Evolutionary conservation across 2,113 vertebrate genomes (phyloP).

Genomic region (Baryphthengus martii): DNA sequence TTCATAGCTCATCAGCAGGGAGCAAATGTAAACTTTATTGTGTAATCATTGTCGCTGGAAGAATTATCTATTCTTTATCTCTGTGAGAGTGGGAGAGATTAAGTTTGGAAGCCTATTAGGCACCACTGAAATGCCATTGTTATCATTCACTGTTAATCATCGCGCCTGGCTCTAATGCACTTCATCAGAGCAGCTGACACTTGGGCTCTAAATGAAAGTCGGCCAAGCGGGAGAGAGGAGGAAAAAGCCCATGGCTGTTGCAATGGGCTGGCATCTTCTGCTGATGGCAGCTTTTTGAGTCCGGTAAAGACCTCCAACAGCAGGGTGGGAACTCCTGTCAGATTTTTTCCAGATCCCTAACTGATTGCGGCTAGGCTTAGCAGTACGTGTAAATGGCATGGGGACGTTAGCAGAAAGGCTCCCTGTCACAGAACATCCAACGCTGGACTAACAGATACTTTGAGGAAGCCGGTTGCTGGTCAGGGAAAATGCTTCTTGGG

Average conservation of each 20-base stretch:
- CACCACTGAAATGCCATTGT: slow-evolving; percentile 14
- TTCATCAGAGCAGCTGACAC: slow-evolving; percentile 31
- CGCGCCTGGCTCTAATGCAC: background rate
- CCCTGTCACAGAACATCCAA: background rate
- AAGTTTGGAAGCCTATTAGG: slow-evolving; percentile 49
- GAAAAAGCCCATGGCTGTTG: background rate
- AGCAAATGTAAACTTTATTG: slow-evolving; percentile 23
- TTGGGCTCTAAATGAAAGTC: background rate
- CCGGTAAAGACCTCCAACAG: background rate
- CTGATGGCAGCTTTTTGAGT: background rate
- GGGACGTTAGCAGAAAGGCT: background rate
- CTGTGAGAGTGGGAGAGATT: background rate
- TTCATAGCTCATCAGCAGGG: background rate
- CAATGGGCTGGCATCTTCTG: background rate
- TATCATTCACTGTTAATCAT: slow-evolving; percentile 45
- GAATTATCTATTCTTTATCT: slow-evolving; percentile 33
- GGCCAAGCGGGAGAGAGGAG: background rate
- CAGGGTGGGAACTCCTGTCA: background rate
- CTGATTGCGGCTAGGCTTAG: background rate
- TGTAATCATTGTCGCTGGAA: background rate
- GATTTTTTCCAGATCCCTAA: background rate
- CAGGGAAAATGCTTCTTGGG: slow-evolving; percentile 7
- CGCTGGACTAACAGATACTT: background rate
- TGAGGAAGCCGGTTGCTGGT: background rate
- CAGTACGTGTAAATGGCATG: background rate